Conservation (phyloP, 2,797 vertebrate species). For the Melanotaenia nigrans region DNA sequence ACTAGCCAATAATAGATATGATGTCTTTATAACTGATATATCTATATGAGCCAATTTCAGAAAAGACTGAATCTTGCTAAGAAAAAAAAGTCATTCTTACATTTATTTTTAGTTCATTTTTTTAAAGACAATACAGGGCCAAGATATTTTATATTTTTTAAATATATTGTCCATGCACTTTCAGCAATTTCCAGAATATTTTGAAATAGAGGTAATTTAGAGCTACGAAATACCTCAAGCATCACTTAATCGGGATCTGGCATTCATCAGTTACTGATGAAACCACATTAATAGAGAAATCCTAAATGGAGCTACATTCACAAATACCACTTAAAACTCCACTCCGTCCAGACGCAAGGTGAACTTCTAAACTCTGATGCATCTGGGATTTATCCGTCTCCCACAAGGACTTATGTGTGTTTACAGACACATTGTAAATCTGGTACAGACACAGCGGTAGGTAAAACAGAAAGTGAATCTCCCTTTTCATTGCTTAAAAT, state of each 20-base stretch:
- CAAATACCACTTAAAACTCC: not conserved
- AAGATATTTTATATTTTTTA: not conserved
- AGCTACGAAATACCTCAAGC: not conserved
- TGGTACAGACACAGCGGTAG: not conserved
- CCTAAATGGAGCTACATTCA: not conserved
- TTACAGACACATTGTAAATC: not conserved
- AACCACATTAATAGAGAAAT: no score
- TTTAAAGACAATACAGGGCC: not conserved
- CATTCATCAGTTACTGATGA: no score
- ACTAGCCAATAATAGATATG: not conserved
- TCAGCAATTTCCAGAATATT: no score
- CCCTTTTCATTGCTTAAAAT: not conserved
- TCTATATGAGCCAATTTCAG: not conserved
- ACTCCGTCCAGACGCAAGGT: not conserved
- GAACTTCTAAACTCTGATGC: not conserved
- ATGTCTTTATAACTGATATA: not conserved
- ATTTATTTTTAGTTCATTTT: not conserved
- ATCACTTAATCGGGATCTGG: no score
- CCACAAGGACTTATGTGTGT: not conserved
- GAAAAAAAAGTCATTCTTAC: not conserved
- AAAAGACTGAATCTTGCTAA: not conserved
- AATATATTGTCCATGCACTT: no score
- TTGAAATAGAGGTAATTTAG: no score
- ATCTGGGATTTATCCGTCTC: not conserved
- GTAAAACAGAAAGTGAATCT: not conserved